Evolutionary conservation across 2,797 vertebrate species (phyloP).

Genomic region (Sus cebifrons): DNA sequence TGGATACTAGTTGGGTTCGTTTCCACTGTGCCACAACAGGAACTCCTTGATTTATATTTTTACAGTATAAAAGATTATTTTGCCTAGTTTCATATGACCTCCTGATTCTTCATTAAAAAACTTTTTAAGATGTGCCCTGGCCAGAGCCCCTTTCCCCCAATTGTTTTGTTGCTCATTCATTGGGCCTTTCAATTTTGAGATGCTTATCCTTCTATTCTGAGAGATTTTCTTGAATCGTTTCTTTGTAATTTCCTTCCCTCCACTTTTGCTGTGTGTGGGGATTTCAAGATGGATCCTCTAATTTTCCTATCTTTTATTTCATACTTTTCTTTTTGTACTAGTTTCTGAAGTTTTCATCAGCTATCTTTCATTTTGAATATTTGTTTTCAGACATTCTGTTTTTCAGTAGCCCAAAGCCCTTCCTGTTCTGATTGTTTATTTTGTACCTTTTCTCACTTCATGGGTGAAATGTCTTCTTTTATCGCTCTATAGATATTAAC

Average conservation of each 20-base stretch:
- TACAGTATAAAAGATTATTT: background rate
- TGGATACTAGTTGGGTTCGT: too few relatives aligned
- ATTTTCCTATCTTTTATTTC: background rate
- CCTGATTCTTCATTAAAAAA: background rate
- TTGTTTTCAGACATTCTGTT: background rate
- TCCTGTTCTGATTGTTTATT: background rate
- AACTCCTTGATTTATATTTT: too few relatives aligned
- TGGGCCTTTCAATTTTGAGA: background rate
- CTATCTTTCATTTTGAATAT: background rate
- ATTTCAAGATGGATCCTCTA: background rate
- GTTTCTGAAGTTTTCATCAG: slow-evolving; percentile 9
- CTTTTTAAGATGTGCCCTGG: background rate
- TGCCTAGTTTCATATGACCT: background rate
- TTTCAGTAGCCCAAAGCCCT: background rate
- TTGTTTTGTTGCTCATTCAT: background rate
- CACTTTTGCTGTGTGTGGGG: background rate
- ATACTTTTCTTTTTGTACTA: background rate
- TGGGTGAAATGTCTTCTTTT: background rate
- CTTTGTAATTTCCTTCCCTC: background rate
- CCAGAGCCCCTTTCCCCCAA: background rate
- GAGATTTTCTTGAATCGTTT: background rate
- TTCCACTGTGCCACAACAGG: too few relatives aligned
- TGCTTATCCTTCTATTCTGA: background rate
- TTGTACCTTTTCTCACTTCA: background rate
- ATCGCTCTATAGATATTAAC: background rate